Conservation (phyloP, 2,888 invertebrate genomes). For the Lithosia quadra region DNA sequence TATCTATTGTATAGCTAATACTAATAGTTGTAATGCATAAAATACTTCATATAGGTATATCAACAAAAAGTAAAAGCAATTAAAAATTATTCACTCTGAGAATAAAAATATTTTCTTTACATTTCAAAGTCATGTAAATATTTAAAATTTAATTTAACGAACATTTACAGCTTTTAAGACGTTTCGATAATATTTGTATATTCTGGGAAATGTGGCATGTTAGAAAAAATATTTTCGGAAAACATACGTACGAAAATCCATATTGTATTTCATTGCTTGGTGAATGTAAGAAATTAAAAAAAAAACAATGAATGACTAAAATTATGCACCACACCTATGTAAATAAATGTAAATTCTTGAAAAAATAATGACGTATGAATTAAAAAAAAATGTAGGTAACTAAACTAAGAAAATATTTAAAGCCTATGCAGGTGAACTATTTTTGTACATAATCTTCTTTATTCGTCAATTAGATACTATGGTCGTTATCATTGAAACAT, state of each 20-base stretch:
- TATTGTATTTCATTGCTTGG: too few species aligned
- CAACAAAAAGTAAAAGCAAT: too few species aligned
- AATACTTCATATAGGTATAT: neutral
- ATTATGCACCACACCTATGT: too few species aligned
- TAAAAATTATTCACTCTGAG: too few species aligned
- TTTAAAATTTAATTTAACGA: too few species aligned
- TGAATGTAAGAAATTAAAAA: neutral
- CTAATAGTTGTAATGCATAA: neutral
- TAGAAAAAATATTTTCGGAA: neutral
- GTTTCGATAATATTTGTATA: neutral
- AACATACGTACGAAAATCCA: too few species aligned
- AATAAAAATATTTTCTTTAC: too few species aligned
- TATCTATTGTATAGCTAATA: too few species aligned
- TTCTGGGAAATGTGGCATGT: neutral
- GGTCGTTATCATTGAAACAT: slow-evolving; percentile 58
- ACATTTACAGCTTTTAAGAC: neutral
- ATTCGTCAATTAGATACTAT: slow-evolving; percentile 64
- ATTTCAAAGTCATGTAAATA: too few species aligned
- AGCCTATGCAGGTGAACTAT: slow-evolving; percentile 56
- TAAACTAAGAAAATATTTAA: slow-evolving; percentile 17
- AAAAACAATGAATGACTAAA: neutral
- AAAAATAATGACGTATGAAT: neutral
- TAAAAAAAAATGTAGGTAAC: neutral
- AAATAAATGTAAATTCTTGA: neutral
- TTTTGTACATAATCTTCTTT: slow-evolving; percentile 63